Evolutionary conservation across 2,113 vertebrate genomes (phyloP), one percentile per base, ranked within the genome.

Genomic region (Fregetta grallaria): DNA sequence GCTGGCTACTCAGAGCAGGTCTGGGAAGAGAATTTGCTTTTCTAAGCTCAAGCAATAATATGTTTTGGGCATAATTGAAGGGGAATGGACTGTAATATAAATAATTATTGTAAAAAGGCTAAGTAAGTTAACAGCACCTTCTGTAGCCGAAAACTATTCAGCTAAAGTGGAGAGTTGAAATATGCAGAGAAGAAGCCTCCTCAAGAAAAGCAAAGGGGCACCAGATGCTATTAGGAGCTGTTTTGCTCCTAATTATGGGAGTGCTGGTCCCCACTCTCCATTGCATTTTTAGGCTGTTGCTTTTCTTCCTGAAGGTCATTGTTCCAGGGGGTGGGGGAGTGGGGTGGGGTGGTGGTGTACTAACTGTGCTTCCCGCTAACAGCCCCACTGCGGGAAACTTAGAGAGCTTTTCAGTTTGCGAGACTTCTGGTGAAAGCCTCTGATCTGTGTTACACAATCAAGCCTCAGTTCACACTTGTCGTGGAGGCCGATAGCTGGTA

Each of bases 371-470:
- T 87, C 66, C 73, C 8, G 0, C 67, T 62, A 83, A 53, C 70
- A 94, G 53, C 34, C 45, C 52, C 25, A 11, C 67, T 74, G 76
- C 55, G 85, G 77, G 76, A 90, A 93, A 84, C 79, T 94, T 93
- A 56, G 77, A 75, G 92, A 89, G 83, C 79, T 80, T 94, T 94
- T 92, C 80, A 96, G 15, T 92, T 81, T 90, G 25, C 63, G 62
- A 90, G 96, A 29, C 91, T 90, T 83, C 12, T 96, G 94, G 77
- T 84, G 85, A 95, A 92, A 92, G 74, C 42, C 85, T 94, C 94
- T 90, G 84, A 83, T 95, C 62, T 58, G 77, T 0, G 0, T 58
- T 68, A 56, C 71, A 97, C 97, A 96, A 95, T 96, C 1, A 2
- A 86, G 90, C 62, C 92, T 95, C 92, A 97, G 96, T 97, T 96